Conservation (phyloP, 2,113 vertebrate species). For the Pelecanus crispus region DNA sequence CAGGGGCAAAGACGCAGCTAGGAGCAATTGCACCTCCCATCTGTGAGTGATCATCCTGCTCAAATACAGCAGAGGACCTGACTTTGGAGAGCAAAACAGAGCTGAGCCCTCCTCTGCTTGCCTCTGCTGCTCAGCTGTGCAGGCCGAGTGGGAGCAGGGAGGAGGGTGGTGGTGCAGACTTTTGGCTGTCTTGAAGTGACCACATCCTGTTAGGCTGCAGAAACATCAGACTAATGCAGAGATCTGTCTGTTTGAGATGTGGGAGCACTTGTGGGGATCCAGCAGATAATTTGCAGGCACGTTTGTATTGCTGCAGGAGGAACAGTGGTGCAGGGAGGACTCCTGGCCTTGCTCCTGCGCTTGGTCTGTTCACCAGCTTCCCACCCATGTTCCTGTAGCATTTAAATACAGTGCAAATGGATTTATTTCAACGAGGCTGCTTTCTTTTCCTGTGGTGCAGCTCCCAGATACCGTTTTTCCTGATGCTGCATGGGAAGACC, state of each 20-base stretch:
- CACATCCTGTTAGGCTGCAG: constrained; percentile 1
- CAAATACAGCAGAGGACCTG: background rate
- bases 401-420: background rate
- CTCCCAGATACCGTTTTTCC: background rate
- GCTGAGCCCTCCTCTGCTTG: background rate
- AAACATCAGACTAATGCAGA: background rate
- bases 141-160: background rate
- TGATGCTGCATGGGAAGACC: background rate
- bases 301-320: background rate
- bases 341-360: background rate
- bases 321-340: background rate
- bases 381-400: background rate
- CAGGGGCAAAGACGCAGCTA: background rate
- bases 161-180: background rate
- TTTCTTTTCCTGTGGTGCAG: background rate
- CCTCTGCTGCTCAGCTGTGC: background rate
- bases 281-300: background rate
- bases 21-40: background rate
- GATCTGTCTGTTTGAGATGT: background rate
- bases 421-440: background rate
- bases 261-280: background rate
- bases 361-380: rapidly evolving
- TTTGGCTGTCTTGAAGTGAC: constrained; percentile 13
- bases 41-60: background rate
- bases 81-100: background rate